Base-by-base conservation (phyloP, 2,888 invertebrate genomes). In the Anarsia innoxiella region DNA sequence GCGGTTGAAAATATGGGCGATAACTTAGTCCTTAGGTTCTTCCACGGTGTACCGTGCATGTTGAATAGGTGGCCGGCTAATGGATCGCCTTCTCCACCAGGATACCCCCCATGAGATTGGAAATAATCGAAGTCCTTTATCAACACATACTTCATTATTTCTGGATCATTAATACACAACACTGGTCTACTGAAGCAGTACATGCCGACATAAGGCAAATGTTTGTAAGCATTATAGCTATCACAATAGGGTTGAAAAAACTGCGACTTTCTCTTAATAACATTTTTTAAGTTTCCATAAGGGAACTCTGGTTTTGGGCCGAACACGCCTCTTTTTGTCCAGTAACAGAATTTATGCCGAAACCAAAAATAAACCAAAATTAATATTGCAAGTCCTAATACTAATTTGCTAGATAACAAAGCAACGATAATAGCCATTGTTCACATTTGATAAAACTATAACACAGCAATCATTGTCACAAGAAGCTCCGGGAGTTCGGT, bases 1-100 rank as follows among this genome's bases (percentile, higher is more conserved):
- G 88, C 89, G 0, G 90, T 86, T 0, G 91, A 88, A 56, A 91
- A 92, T 0, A 89, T 86, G 0, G 91, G 89, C 1, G 91, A 86
- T 52, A 92, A 66, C 50, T 90, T 90, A 0, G 82, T 48, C 10
- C 92, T 78, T 14, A 91, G 62, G 31, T 74, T 80, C 53, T 86
- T 89, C 92, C 92, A 92, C 33, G 85, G 76, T 5, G 84, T 69
- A 0, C 88, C 89, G 31, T 79, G 75, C 28, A 87, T 58, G 39
- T 87, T 79, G 49, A 91, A 89, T 3, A 91, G 60, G 60, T 88
- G 88, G 0, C 82, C 87, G 4, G 89, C 86, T 23, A 90, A 48
- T 0, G 87, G 88, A 61, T 91, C 89, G 11, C 86, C 83, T 10
- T 83, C 67, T 35, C 89, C 89, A 39, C 90, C 89, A 5, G 74